Evolutionary conservation across 2,888 invertebrate species (phyloP).

Genomic region (Colostygia pectinataria): DNA sequence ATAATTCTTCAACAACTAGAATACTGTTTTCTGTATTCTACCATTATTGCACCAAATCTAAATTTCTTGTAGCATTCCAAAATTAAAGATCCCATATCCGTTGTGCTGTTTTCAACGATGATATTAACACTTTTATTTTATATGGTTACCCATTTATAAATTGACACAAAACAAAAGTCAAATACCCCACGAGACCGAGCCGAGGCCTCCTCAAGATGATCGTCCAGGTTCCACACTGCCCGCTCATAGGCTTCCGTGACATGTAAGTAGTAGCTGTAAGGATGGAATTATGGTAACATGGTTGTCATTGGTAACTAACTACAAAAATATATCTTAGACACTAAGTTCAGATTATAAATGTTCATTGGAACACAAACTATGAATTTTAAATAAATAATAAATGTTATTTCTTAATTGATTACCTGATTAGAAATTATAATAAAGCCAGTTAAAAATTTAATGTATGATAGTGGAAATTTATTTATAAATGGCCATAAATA

Average conservation of each 20-base stretch:
- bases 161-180: conserved; percentile 83
- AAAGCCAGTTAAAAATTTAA: no score
- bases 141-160: conserved; percentile 83
- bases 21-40: conserved; percentile 2
- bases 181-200: conserved; percentile 65
- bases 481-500: no score
- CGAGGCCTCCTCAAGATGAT: conserved; percentile 58
- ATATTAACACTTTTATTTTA: conserved; percentile 84
- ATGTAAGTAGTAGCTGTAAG: conserved; percentile 75
- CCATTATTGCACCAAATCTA: conserved; percentile 13
- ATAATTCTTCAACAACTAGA: conserved; percentile 3
- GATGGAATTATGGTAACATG: conserved; percentile 25
- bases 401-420: no score
- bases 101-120: conserved; percentile 74
- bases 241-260: conserved; percentile 44
- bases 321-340: background rate
- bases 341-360: no score
- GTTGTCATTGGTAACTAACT: conserved; percentile 28
- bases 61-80: conserved; percentile 16
- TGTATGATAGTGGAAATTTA: no score
- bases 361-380: no score
- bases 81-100: conserved; percentile 42
- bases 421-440: no score
- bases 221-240: conserved; percentile 45
- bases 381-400: no score